phyloP scores from a whole-genome alignment of 2,888 invertebrate species.

The Eupeodes latifasciatus region DNA sequence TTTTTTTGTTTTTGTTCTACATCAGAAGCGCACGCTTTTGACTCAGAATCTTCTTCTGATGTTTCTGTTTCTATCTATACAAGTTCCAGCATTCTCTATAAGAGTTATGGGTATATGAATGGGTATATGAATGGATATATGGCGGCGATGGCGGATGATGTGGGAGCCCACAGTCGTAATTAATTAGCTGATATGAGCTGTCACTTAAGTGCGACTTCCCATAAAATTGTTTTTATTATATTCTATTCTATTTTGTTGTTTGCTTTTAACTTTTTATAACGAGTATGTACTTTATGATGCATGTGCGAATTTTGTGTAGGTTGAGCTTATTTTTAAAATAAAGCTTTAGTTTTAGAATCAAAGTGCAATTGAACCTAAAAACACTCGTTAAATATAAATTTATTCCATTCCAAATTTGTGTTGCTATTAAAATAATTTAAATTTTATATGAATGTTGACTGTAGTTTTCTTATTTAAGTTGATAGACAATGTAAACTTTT shows the following conservation, averaged over 20 bases:
- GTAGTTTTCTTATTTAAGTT: too few relatives aligned
- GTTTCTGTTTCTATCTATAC: not conserved
- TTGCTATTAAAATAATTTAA: too few relatives aligned
- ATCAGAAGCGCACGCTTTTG: not conserved
- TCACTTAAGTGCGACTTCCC: constrained; percentile 35
- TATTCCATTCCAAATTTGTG: too few relatives aligned
- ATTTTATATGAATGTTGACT: too few relatives aligned
- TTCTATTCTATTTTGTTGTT: not conserved
- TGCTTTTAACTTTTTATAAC: not conserved
- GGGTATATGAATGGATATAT: not conserved
- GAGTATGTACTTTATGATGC: not conserved
- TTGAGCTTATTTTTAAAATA: too few relatives aligned
- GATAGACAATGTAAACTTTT: too few relatives aligned
- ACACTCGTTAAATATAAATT: too few relatives aligned
- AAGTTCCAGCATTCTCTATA: not conserved
- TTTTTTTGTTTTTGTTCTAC: not conserved
- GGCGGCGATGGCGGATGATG: not conserved
- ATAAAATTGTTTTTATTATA: not conserved
- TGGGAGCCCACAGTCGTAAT: constrained; percentile 11
- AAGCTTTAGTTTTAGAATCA: too few relatives aligned
- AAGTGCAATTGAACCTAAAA: too few relatives aligned
- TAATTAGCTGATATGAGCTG: constrained; percentile 37
- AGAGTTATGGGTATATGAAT: not conserved
- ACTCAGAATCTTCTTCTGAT: constrained; percentile 1
- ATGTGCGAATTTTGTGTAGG: not conserved